Evolutionary conservation across 1,140 invertebrate genomes (phyloP).

Genomic region (Capitella teleta): DNA sequence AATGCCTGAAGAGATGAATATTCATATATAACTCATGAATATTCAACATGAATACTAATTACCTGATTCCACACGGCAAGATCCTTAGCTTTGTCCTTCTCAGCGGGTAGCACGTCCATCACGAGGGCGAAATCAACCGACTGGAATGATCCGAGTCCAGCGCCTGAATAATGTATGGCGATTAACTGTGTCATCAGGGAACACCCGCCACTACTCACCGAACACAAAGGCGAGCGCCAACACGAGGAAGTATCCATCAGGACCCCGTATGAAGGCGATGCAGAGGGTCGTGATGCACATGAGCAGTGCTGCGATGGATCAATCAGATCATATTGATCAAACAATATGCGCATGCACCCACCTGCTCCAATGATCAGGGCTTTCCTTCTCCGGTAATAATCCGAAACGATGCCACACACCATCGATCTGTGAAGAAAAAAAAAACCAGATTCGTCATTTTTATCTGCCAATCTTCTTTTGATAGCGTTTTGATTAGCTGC

Average conservation of each 20-base stretch:
- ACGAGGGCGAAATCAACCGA: slow-evolving; percentile 38
- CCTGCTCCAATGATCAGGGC: slow-evolving; percentile 27
- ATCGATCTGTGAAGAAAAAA: slow-evolving; percentile 25
- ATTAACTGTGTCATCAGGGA: not conserved
- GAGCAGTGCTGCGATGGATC: slow-evolving; percentile 23
- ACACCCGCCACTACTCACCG: slow-evolving; percentile 19
- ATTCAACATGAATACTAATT: not conserved
- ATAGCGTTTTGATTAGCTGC: no score
- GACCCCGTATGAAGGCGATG: slow-evolving; percentile 21
- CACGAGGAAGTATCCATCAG: slow-evolving; percentile 26
- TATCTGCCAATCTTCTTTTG: no score
- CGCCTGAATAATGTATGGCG: slow-evolving; percentile 20
- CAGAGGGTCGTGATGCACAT: slow-evolving; percentile 19
- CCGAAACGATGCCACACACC: slow-evolving; percentile 29
- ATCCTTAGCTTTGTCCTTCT: slow-evolving; percentile 34
- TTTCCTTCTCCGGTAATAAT: slow-evolving; percentile 27
- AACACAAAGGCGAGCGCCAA: slow-evolving; percentile 25
- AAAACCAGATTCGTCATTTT: no score
- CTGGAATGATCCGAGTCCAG: slow-evolving; percentile 36
- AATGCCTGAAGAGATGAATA: slow-evolving; percentile 19
- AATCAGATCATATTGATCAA: not conserved
- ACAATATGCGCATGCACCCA: no score
- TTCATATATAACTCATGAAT: not conserved
- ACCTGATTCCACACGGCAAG: slow-evolving; percentile 38
- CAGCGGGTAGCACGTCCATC: slow-evolving; percentile 36